phyloP scores from a whole-genome alignment of 37 sponge, comb jelly and placozoan species.

The Axinella damicornis region DNA sequence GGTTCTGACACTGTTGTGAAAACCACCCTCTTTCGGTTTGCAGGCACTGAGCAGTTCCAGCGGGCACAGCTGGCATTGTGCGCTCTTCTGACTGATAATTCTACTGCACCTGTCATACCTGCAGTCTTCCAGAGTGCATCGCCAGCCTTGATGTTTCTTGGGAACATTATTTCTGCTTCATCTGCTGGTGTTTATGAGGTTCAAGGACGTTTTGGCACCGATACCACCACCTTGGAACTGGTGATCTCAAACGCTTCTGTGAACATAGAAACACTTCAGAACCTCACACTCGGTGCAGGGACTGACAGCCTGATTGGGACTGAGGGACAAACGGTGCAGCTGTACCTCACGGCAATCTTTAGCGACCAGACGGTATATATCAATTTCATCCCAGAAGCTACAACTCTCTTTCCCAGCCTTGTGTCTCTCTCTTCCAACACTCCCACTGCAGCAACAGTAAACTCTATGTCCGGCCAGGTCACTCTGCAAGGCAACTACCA shows the following conservation, averaged over 20 bases:
- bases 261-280: conserved; percentile 11
- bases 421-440: conserved; percentile 39
- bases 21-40: conserved; percentile 37
- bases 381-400: conserved; percentile 25
- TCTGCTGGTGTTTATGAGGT: conserved; percentile 17
- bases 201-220: conserved; percentile 52
- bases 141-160: not conserved
- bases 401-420: conserved; percentile 28
- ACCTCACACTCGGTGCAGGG: conserved; percentile 8
- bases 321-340: conserved; percentile 10
- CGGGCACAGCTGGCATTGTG: conserved; percentile 43
- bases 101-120: conserved; percentile 34
- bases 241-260: conserved; percentile 26
- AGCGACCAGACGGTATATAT: conserved; percentile 47
- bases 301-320: conserved; percentile 53
- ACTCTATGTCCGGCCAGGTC: conserved; percentile 23
- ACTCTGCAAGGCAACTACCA: conserved; percentile 59
- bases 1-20: conserved; percentile 42
- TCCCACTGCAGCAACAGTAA: conserved; percentile 37
- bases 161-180: conserved; percentile 28
- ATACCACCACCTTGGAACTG: conserved; percentile 16
- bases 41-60: conserved; percentile 59
- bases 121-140: conserved; percentile 3
- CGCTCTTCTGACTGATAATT: conserved; percentile 52
- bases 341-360: conserved; percentile 34